Evolutionary conservation across 1,140 invertebrate species (phyloP).

Genomic region (Cotesia glomerata): DNA sequence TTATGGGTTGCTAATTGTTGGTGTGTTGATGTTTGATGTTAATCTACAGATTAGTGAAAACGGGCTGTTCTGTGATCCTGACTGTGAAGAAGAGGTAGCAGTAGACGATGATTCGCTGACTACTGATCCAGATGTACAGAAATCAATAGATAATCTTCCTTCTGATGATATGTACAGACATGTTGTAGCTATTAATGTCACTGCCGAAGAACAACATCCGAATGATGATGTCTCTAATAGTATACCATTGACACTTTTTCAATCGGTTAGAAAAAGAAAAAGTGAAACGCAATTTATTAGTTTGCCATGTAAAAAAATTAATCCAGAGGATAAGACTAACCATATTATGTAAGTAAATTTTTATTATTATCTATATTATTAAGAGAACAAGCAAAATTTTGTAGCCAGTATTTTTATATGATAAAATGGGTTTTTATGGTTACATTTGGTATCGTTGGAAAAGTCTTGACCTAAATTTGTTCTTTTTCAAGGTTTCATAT

Average conservation of each 20-base stretch:
- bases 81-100: slow-evolving; percentile 47
- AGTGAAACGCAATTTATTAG: slow-evolving; percentile 52
- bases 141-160: slow-evolving; percentile 22
- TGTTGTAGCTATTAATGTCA: background rate
- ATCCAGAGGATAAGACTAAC: slow-evolving; percentile 48
- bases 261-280: slow-evolving; percentile 58
- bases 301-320: slow-evolving; percentile 58
- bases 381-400: too few relatives aligned
- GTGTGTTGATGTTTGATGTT: background rate
- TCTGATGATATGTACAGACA: slow-evolving; percentile 10
- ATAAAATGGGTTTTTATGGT: too few relatives aligned
- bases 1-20: background rate
- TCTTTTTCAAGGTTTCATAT: too few relatives aligned
- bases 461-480: too few relatives aligned
- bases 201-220: background rate
- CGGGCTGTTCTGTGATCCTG: slow-evolving; percentile 51
- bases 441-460: too few relatives aligned
- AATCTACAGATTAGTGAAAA: slow-evolving; percentile 51
- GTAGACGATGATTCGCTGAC: slow-evolving; percentile 30
- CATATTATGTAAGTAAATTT: slow-evolving; percentile 41
- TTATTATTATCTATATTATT: background rate
- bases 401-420: too few relatives aligned
- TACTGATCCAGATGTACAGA: slow-evolving; percentile 34
- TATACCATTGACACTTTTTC: slow-evolving; percentile 51
- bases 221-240: slow-evolving; percentile 44